Evolutionary conservation across 2,113 vertebrate genomes (phyloP), one percentile per base, ranked within the genome.

Genomic region (Tyto alba): DNA sequence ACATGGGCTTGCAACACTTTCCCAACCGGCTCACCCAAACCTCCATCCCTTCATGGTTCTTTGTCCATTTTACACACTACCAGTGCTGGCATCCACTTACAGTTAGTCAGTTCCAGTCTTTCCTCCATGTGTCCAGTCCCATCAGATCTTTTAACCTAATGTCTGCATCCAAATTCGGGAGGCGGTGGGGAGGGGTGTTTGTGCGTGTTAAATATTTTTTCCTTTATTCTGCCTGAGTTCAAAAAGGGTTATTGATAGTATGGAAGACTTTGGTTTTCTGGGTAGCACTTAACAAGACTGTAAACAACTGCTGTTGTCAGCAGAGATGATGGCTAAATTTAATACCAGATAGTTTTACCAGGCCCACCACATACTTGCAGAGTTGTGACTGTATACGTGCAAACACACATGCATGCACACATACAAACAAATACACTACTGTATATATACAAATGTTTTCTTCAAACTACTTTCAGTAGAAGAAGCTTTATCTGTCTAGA

Each of bases 401-500:
- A 84, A 88, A 67, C 50, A 83, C 19, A 11, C 81, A 81, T 23
- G 22, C 20, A 47, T 23, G 27, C 13, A n/a, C 47, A 71, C 38
- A 34, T 40, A 23, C 75, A 94, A 55, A 95, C 75, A 96, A 93
- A 89, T 11, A 55, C 43, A 47, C 26, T 29, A 29, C 68, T 96
- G 57, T 95, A 57, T 13, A 30, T 29, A 72, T 26, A 22, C 45
- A 89, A 84, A 84, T 87, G 55, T 57, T 95, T 95, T 71, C 48
- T 72, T 73, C 60, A 20, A 38, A 40, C 12, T 76, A 1, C 29
- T 85, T 82, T 34, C 69, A 82, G 45, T 53, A 92, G 62, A 93
- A 95, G 25, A 85, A 80, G 84, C 81, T 40, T 95, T 92, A 78
- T 95, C 83, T 96, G 48, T 76, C 74, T 76, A 69, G 77, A 82